Evolutionary conservation across 2,888 invertebrate species (phyloP), one percentile per base, ranked within the genome.

Genomic region (Erpobdella octoculata): DNA sequence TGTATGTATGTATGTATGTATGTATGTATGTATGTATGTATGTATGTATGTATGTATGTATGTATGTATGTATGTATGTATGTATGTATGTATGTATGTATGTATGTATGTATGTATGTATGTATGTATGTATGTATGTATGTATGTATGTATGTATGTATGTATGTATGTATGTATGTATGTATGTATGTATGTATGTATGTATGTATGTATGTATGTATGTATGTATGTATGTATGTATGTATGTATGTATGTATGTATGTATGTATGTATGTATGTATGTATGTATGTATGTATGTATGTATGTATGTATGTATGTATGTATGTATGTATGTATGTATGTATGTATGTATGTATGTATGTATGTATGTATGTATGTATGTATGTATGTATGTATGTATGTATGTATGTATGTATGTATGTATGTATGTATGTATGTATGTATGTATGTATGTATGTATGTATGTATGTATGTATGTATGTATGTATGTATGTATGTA

Each of bases 351-450:
- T 38, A n/a, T 66, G 66, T 37, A n/a, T 66, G 66, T 37, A 36
- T 66, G 37, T 35, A 36, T 65, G 65, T 21, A 36, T 66, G 15
- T 9, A 35, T 38, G 66, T 8, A 36, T 66, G 66, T 6, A 15
- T 66, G 46, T 41, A 41, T 41, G 46, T 41, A 41, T 41, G 46
- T 41, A 41, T 41, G 46, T 41, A 41, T 66, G 66, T 15, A 4
- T 66, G 36, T 8, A n/a, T 66, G 66, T 2, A 2, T 37, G 65
- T 36, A 36, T 66, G 37, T 1, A 33, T 66, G 41, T 37, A 36
- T 66, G 41, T 37, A 2, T 66, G 66, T 8, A 36, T 66, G 41
- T 9, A 36, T 66, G 66, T 37, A 36, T 66, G 66, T 37, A n/a
- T 41, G 66, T 37, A 36, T 41, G 66, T 37, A 36, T 41, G 66